Percentiles rank a stretch among this genome's conserved stretches.
Conservation (phyloP, 2,797 vertebrate species). For the Molossus molossus region DNA sequence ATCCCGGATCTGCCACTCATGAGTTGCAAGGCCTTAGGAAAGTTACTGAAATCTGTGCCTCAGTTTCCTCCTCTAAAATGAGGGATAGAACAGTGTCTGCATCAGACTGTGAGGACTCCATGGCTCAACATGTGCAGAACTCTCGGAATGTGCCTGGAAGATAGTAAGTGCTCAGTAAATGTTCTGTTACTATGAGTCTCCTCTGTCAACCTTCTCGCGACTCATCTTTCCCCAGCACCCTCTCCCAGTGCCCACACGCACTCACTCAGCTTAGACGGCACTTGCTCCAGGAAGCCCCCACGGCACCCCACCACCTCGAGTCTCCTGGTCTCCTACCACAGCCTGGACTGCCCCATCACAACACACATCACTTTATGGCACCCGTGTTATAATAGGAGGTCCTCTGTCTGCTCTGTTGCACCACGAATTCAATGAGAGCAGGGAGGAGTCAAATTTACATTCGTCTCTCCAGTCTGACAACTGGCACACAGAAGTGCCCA, state of each 20-base stretch:
- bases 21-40: background rate
- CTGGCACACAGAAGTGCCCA: background rate
- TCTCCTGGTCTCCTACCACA: background rate
- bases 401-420: background rate
- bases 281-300: slow-evolving; percentile 26
- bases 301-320: background rate
- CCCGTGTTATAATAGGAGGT: background rate
- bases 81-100: background rate
- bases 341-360: background rate
- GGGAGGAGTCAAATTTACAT: background rate
- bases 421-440: background rate
- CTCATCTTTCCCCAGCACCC: background rate
- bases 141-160: background rate
- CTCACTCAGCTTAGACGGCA: background rate
- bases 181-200: background rate
- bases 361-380: background rate
- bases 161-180: background rate
- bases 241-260: too few species aligned
- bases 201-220: background rate
- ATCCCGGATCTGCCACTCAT: background rate
- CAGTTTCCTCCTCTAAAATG: background rate
- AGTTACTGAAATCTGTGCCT: background rate
- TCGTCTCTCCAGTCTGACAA: background rate
- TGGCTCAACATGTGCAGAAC: background rate
- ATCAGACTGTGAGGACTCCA: background rate